Evolutionary conservation across 2,888 invertebrate genomes (phyloP), one percentile per base, ranked within the genome.

Genomic region (Dendrolimus houi): DNA sequence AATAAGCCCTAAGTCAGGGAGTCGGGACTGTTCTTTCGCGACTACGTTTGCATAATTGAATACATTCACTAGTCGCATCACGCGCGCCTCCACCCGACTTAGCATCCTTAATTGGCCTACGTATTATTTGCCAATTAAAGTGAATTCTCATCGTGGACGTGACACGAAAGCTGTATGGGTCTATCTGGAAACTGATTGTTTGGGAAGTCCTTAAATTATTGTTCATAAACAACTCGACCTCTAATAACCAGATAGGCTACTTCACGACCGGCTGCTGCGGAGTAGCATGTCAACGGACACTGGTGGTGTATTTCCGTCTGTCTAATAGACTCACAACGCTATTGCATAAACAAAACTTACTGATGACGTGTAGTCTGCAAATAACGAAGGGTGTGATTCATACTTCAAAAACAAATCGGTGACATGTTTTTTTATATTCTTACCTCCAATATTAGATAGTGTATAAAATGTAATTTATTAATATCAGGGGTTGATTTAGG

Each of bases 41-140:
- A 77, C 77, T 83, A 79, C 68, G 85, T 88, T 88, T 87, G 84
- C 87, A 87, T 90, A 89, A 90, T 90, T 89, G 88, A 90, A 90
- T 89, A 81, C 78, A 74, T 75, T 86, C 75, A 73, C 79, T 75
- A 90, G 85, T 90, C 90, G 76, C 73, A 83, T 86, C 90, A 91
- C 90, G 90, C 81, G 81, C 87, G 80, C 79, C 81, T 83, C 82
- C 78, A 77, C 81, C 88, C 85, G 82, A 87, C 88, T 89, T 87
- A 87, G 88, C 86, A 89, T 88, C 89, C 87, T 83, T 91, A 90
- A 91, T 91, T 91, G 87, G 86, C 84, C 85, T 88, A 81, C 87
- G 90, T 90, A 91, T 91, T 90, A 91, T 91, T 90, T 90, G 90
- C 90, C 90, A 91, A 91, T 91, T 91, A 91, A 89, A 90, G 89